Percentiles rank a stretch among this genome's conserved stretches.
Evolutionary conservation across 2,113 vertebrate species (phyloP).

Genomic region (Dendropsophus ebraccatus): DNA sequence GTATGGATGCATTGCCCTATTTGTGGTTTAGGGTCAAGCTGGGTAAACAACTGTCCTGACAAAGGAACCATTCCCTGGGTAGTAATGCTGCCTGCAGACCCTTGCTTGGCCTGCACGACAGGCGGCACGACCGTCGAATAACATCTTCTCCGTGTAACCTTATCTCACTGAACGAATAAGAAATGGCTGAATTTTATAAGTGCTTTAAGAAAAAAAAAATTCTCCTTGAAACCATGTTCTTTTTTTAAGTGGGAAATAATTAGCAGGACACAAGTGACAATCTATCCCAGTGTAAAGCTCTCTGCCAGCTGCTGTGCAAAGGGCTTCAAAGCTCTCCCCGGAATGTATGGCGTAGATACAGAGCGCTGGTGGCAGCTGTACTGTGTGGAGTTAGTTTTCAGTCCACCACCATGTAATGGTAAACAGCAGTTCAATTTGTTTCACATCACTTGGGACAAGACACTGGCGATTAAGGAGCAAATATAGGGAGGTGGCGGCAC

Average conservation of each 20-base stretch:
- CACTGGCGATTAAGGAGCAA: conserved; percentile 1
- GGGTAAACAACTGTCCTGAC: conserved; percentile 38
- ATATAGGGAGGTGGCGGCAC: neutral
- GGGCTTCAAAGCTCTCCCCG: conserved; percentile 39
- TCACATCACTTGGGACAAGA: conserved; percentile 47
- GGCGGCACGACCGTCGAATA: conserved; percentile 4
- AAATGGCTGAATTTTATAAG: conserved; percentile 15
- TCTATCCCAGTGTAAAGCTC: conserved; percentile 17
- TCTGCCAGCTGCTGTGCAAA: conserved; percentile 42
- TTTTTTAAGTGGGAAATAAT: conserved; percentile 51
- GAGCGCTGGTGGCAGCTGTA: conserved; percentile 53
- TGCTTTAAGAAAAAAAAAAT: conserved; percentile 15
- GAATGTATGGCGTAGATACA: conserved; percentile 25
- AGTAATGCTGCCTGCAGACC: conserved; percentile 8
- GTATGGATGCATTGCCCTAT: conserved; percentile 3
- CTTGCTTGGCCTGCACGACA: neutral
- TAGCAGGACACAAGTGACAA: conserved; percentile 42
- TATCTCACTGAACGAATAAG: conserved; percentile 27
- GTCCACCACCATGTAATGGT: conserved; percentile 28
- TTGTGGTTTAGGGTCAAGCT: conserved; percentile 25
- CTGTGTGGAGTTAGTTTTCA: neutral
- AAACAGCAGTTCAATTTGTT: conserved; percentile 46
- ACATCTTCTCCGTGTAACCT: conserved; percentile 6
- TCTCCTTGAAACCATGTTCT: conserved; percentile 12
- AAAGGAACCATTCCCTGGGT: neutral